These are phyloP conservation scores for Galerucella pusilla DNA, from an alignment of 2,888 invertebrate species.

Conservation along the genomic window DNA sequence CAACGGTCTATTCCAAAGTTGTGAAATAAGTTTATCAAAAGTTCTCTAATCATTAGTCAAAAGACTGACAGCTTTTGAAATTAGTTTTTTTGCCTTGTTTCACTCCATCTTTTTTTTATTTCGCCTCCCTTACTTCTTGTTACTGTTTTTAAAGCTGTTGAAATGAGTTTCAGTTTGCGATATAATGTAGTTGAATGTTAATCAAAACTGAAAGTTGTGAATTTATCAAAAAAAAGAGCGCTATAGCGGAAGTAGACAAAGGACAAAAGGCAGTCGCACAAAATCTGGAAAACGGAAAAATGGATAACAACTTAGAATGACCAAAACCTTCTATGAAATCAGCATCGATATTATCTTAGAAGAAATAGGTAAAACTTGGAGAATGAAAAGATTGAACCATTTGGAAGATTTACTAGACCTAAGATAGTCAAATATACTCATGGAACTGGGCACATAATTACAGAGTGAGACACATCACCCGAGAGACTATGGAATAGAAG, in stretches of 20 bases:
- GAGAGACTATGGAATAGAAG: no score
- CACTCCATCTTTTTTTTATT: slow-evolving; percentile 12
- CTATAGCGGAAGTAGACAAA: not conserved
- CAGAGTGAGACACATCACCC: no score
- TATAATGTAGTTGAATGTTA: slow-evolving; percentile 18
- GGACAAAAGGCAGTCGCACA: no score
- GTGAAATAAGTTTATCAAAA: slow-evolving; percentile 32
- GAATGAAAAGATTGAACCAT: no score
- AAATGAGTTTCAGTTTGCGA: slow-evolving; percentile 23
- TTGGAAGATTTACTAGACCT: no score
- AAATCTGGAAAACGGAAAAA: no score
- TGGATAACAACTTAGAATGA: no score
- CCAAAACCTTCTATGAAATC: no score
- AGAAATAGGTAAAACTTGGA: no score
- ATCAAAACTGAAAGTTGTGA: slow-evolving; percentile 13
- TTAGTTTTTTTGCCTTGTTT: slow-evolving; percentile 31
- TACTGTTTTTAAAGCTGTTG: slow-evolving; percentile 19
- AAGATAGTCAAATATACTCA: no score
- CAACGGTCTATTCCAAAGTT: slow-evolving; percentile 35
- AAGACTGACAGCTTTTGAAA: slow-evolving; percentile 33
- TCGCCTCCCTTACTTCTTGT: slow-evolving; percentile 5
- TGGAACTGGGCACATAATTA: no score
- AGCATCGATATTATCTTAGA: no score
- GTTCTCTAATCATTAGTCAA: slow-evolving; percentile 36
- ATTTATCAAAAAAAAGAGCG: slow-evolving; percentile 4